phyloP scores from a whole-genome alignment of 2,888 invertebrate genomes.

The Zaprionus lineosus region DNA sequence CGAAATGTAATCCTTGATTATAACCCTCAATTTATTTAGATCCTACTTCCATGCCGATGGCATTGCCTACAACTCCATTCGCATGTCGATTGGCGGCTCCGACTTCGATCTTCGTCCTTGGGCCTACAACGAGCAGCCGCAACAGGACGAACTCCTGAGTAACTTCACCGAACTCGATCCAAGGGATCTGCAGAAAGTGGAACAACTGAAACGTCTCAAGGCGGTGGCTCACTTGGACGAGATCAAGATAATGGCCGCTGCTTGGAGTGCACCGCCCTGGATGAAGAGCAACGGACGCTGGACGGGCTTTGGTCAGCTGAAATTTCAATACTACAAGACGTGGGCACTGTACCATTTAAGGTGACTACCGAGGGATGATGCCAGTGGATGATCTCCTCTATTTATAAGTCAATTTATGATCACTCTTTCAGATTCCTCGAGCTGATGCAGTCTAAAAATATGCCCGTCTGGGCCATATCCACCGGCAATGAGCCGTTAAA shows the following conservation, averaged over 20 bases:
- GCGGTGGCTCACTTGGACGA: constrained; percentile 51
- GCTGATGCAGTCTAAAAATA: constrained; percentile 87
- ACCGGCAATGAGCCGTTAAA: constrained; percentile 95
- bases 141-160: constrained; percentile 85
- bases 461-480: constrained; percentile 92
- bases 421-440: constrained; percentile 84
- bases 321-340: constrained; percentile 87
- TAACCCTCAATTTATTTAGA: constrained; percentile 83
- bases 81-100: constrained; percentile 92
- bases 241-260: constrained; percentile 80
- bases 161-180: constrained; percentile 84
- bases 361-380: constrained; percentile 79
- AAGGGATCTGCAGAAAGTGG: constrained; percentile 78
- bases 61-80: constrained; percentile 89
- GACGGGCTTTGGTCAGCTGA: constrained; percentile 85
- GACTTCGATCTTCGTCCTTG: constrained; percentile 94
- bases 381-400: not conserved
- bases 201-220: constrained; percentile 77
- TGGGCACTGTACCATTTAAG: constrained; percentile 92
- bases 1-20: too few species aligned
- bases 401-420: constrained; percentile 10
- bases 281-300: constrained; percentile 87
- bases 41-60: constrained; percentile 89
- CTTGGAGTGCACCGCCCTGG: constrained; percentile 89
- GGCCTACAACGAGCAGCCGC: constrained; percentile 88